Evolutionary conservation across 2,888 invertebrate genomes (phyloP).

Genomic region (Apamea crenata): DNA sequence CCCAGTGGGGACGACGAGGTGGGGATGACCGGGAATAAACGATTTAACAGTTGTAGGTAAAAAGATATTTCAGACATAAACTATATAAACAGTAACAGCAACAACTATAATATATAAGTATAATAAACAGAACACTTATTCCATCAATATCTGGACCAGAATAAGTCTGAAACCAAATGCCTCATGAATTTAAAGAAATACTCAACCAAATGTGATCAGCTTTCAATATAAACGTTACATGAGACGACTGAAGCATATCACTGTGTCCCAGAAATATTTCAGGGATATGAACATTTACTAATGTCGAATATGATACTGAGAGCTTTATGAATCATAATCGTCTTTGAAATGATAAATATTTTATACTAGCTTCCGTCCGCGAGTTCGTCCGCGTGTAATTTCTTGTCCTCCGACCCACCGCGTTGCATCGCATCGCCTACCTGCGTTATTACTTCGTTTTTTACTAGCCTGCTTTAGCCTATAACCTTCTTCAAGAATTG

Average conservation of each 20-base stretch:
- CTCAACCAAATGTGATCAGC: slow-evolving; percentile 35
- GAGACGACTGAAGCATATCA: background rate
- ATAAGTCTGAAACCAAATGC: slow-evolving; percentile 18
- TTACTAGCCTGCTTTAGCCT: no score
- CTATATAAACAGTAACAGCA: no score
- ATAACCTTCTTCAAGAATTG: no score
- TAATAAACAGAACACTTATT: slow-evolving; percentile 22
- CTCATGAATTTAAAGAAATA: slow-evolving; percentile 21
- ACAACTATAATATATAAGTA: no score
- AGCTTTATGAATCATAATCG: background rate
- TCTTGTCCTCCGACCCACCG: no score
- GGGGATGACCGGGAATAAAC: no score
- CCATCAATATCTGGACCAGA: slow-evolving; percentile 18
- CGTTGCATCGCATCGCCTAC: no score
- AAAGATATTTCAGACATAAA: background rate
- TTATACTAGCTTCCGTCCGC: background rate
- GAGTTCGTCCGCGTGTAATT: no score
- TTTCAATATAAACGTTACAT: slow-evolving; percentile 28
- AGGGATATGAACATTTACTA: background rate
- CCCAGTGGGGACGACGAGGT: no score
- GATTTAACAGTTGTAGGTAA: no score
- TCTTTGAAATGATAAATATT: background rate
- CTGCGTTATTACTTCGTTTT: no score
- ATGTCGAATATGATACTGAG: background rate
- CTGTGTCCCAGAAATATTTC: slow-evolving; percentile 16